phyloP scores from a whole-genome alignment of 1,140 invertebrate species.

The Hycleus cichorii region DNA sequence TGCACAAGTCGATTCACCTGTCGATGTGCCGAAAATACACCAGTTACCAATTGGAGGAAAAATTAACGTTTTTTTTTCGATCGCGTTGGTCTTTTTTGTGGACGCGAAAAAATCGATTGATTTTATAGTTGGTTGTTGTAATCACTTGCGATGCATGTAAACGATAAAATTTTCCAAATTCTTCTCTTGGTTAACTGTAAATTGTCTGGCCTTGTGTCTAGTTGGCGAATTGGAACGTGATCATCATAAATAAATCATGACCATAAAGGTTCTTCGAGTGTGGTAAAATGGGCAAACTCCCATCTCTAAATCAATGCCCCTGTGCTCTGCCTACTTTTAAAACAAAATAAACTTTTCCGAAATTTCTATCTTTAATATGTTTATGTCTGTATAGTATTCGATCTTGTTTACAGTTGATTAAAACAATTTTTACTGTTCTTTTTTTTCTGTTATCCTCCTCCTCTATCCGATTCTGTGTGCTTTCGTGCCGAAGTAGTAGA shows the following conservation, averaged over 20 bases:
- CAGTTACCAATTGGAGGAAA: slow-evolving; percentile 2
- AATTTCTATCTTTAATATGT: too few relatives aligned
- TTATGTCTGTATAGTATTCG: too few relatives aligned
- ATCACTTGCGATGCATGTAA: slow-evolving; percentile 14
- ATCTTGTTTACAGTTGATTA: too few relatives aligned
- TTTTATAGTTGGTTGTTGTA: slow-evolving; percentile 1
- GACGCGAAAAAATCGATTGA: background rate
- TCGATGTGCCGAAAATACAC: slow-evolving; percentile 13
- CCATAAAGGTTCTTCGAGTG: background rate
- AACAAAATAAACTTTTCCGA: too few relatives aligned
- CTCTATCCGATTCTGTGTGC: too few relatives aligned
- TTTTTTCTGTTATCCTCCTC: too few relatives aligned
- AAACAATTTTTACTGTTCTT: too few relatives aligned
- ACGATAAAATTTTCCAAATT: slow-evolving; percentile 23
- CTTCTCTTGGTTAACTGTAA: slow-evolving; percentile 21
- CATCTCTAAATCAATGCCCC: too few relatives aligned
- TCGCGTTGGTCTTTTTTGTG: slow-evolving; percentile 1
- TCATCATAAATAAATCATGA: slow-evolving; percentile 25
- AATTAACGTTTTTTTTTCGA: slow-evolving; percentile 1
- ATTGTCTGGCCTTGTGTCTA: slow-evolving; percentile 29
- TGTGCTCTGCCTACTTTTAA: too few relatives aligned
- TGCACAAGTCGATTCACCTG: slow-evolving; percentile 1
- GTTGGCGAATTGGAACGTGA: slow-evolving; percentile 22
- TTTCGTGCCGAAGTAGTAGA: too few relatives aligned
- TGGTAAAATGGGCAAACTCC: too few relatives aligned